A percentile compares a stretch with the other conserved stretches of the same genome.
phyloP scores from a whole-genome alignment of 2,797 vertebrate species.

The Limnodromus scolopaceus region DNA sequence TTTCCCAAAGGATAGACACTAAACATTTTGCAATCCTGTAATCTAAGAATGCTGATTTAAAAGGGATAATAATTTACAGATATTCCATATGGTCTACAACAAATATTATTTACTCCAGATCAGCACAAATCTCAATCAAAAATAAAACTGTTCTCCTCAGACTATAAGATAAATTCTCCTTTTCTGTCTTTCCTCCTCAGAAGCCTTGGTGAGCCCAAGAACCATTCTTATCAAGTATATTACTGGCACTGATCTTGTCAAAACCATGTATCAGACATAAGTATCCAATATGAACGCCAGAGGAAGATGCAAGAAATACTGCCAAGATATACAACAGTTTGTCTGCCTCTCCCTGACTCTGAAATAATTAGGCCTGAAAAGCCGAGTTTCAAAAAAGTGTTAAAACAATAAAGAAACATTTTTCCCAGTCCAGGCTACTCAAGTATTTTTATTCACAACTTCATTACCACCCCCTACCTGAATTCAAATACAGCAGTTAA shows the following conservation, averaged over 20 bases:
- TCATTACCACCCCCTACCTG: not conserved
- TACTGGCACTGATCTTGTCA: not conserved
- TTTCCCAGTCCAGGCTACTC: not conserved
- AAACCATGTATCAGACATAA: not conserved
- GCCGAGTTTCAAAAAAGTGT: not conserved
- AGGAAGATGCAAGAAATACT: not conserved
- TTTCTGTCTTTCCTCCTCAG: not conserved
- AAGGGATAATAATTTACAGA: not conserved
- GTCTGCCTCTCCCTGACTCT: not conserved
- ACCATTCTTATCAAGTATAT: not conserved
- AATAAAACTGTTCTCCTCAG: not conserved
- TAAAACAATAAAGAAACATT: not conserved
- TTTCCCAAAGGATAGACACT: not conserved
- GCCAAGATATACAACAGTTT: not conserved
- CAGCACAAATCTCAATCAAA: not conserved
- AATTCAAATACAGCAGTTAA: not conserved
- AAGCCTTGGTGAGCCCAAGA: not conserved
- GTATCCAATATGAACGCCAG: not conserved
- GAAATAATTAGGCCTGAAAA: not conserved
- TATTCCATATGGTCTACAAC: not conserved
- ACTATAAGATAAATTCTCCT: not conserved
- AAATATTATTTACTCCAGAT: not conserved
- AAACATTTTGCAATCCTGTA: not conserved
- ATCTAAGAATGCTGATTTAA: not conserved
- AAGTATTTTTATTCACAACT: not conserved